A percentile compares a stretch with the other conserved stretches of the same genome.
These are phyloP conservation scores for Tanytarsus gracilentus DNA, from an alignment of 2,888 invertebrate genomes.

Conservation along the genomic window DNA sequence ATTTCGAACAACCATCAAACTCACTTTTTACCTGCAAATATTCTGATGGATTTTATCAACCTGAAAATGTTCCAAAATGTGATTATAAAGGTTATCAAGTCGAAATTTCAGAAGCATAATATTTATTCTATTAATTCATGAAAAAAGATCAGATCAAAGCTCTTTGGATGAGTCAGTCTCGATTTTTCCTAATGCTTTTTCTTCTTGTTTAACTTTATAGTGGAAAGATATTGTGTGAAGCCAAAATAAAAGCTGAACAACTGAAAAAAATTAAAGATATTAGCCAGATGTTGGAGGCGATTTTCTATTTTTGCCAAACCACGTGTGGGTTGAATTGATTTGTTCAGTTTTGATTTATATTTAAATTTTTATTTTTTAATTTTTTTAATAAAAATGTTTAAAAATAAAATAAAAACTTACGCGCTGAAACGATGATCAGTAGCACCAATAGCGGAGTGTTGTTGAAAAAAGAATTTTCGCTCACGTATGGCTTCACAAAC, in stretches of 20 bases:
- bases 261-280: slow-evolving; percentile 2
- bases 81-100: slow-evolving; percentile 43
- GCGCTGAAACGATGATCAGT: not conserved
- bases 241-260: not conserved
- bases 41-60: slow-evolving; percentile 54
- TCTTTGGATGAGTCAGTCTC: not conserved
- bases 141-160: too few relatives aligned
- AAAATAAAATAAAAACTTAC: not conserved
- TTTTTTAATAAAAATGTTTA: too few relatives aligned
- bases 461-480: slow-evolving; percentile 2
- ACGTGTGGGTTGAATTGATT: too few relatives aligned
- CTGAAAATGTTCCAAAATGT: slow-evolving; percentile 65
- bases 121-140: not conserved
- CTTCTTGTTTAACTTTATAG: not conserved
- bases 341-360: too few relatives aligned
- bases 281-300: not conserved
- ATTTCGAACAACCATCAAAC: slow-evolving; percentile 53
- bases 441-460: not conserved
- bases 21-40: slow-evolving; percentile 58
- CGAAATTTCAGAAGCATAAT: not conserved
- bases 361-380: too few relatives aligned
- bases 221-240: not conserved
- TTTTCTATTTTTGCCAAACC: too few relatives aligned
- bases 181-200: not conserved
- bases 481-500: not conserved